phyloP scores from a whole-genome alignment of 53 echinoderm and acorn worm species.

The Apostichopus leukothele region DNA sequence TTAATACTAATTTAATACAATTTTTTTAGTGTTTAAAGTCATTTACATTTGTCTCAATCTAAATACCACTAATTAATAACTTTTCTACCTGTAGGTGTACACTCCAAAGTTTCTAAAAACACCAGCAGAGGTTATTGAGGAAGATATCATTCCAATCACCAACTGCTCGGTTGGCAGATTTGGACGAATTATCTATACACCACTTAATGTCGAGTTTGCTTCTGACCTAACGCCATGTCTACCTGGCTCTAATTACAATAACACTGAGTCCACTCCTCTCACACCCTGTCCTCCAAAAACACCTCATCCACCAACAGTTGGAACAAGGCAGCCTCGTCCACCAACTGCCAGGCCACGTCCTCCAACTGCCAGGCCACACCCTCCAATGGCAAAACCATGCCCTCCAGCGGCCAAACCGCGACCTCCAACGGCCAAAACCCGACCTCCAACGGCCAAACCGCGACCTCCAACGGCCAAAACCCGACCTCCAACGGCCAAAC shows the following conservation, averaged over 20 bases:
- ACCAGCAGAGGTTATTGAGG: neutral
- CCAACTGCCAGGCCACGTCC: slow-evolving; percentile 3
- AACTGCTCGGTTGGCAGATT: slow-evolving; percentile 12
- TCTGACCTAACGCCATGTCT: neutral
- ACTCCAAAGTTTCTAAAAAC: neutral
- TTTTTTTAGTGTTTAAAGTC: no score
- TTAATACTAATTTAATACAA: no score
- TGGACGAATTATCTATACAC: slow-evolving; percentile 14
- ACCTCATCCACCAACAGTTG: slow-evolving; percentile 21
- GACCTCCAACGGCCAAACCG: neutral
- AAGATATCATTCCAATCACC: neutral
- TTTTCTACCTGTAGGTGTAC: slow-evolving; percentile 17
- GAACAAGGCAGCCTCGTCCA: slow-evolving; percentile 13
- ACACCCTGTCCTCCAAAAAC: slow-evolving; percentile 26
- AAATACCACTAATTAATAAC: neutral
- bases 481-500: neutral
- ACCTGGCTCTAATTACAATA: neutral
- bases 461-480: neutral
- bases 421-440: neutral
- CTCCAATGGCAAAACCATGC: neutral
- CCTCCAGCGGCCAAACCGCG: slow-evolving; percentile 2
- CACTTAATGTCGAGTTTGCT: neutral
- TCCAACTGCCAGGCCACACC: neutral
- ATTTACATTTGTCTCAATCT: neutral
- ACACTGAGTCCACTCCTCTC: neutral